Evolutionary conservation across 2,888 invertebrate genomes (phyloP).

Genomic region (Himalopsyche japonica): DNA sequence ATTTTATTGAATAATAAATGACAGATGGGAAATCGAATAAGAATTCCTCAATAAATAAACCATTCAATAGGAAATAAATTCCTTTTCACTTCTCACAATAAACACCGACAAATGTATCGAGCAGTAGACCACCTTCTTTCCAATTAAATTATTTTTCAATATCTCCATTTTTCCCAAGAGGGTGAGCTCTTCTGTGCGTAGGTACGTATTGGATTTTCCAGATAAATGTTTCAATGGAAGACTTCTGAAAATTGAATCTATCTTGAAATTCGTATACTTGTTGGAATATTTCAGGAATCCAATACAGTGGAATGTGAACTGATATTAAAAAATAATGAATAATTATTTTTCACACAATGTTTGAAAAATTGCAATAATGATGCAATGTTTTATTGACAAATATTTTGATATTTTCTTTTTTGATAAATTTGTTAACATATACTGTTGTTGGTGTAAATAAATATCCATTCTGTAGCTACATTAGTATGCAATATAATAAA

Average conservation of each 20-base stretch:
- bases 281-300: not conserved
- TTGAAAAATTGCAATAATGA: no score
- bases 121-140: not conserved
- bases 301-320: not conserved
- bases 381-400: no score
- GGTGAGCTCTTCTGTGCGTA: slow-evolving; percentile 2
- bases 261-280: not conserved
- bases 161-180: slow-evolving; percentile 8
- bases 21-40: not conserved
- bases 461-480: no score
- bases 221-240: slow-evolving; percentile 21
- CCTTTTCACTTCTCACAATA: not conserved
- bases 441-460: no score
- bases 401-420: no score
- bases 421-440: no score
- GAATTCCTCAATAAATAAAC: not conserved
- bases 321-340: no score
- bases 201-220: slow-evolving; percentile 7
- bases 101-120: not conserved
- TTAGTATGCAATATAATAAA: no score
- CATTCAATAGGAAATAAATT: not conserved
- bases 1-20: no score
- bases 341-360: no score
- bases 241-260: slow-evolving; percentile 23
- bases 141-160: slow-evolving; percentile 9